Evolutionary conservation across 1,140 invertebrate genomes (phyloP).

Genomic region (Neodiprion pinetum): DNA sequence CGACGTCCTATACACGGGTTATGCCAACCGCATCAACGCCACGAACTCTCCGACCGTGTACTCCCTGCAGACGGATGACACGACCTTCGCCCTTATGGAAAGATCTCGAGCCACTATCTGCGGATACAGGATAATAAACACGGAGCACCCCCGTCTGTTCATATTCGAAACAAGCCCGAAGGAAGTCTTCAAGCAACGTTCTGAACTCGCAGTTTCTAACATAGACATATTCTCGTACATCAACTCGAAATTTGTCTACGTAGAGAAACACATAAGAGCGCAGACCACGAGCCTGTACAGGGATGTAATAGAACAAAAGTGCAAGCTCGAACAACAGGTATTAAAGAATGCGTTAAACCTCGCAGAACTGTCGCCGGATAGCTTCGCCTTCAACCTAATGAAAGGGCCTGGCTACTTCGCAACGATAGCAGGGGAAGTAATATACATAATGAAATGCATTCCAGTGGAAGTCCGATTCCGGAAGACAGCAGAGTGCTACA

Average conservation of each 20-base stretch:
- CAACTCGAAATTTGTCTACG: slow-evolving; percentile 37
- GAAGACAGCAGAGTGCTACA: slow-evolving; percentile 22
- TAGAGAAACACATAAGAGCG: slow-evolving; percentile 29
- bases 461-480: slow-evolving; percentile 22
- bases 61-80: background rate
- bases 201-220: background rate
- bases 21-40: background rate
- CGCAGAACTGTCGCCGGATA: slow-evolving; percentile 27
- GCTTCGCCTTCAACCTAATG: slow-evolving; percentile 36
- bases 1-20: slow-evolving; percentile 15
- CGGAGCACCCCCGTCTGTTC: slow-evolving; percentile 19
- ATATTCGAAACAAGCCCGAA: slow-evolving; percentile 5
- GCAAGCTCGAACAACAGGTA: slow-evolving; percentile 30
- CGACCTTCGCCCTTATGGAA: slow-evolving; percentile 12
- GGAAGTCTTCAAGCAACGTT: background rate
- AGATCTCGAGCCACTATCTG: slow-evolving; percentile 1
- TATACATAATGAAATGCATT: slow-evolving; percentile 35
- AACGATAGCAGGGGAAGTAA: slow-evolving; percentile 32
- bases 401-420: slow-evolving; percentile 35
- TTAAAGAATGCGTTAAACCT: slow-evolving; percentile 24
- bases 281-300: slow-evolving; percentile 24
- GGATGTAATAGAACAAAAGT: slow-evolving; percentile 27
- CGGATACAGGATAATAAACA: slow-evolving; percentile 6
- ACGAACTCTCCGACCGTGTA: background rate
- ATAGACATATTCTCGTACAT: slow-evolving; percentile 28